Evolutionary conservation across 2,888 invertebrate species (phyloP).

Genomic region (Rotaria magnacalcarata): DNA sequence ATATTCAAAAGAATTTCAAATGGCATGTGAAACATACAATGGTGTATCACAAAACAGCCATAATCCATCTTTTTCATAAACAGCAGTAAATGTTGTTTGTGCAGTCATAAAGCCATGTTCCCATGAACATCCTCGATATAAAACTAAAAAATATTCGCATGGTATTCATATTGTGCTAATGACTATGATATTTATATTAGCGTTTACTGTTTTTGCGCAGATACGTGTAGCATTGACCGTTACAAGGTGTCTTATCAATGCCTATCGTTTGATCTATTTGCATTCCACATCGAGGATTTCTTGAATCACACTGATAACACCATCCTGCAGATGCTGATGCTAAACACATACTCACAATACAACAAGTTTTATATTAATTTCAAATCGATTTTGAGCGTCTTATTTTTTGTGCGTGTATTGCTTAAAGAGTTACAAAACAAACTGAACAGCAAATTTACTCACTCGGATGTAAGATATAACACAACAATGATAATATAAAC

Average conservation of each 20-base stretch:
- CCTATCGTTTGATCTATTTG: not conserved
- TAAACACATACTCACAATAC: no score
- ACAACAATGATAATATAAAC: no score
- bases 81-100: not conserved
- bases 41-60: not conserved
- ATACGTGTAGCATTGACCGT: slow-evolving; percentile 1
- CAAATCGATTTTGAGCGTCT: no score
- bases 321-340: not conserved
- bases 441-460: no score
- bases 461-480: no score
- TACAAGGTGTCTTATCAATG: not conserved
- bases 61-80: not conserved
- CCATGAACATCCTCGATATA: not conserved
- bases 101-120: slow-evolving; percentile 2
- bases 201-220: not conserved
- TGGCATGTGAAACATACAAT: not conserved
- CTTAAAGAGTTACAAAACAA: no score
- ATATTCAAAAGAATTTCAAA: no score
- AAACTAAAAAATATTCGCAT: not conserved
- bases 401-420: no score
- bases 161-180: not conserved
- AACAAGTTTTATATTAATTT: no score
- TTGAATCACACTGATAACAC: slow-evolving; percentile 7
- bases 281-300: not conserved
- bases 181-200: not conserved